phyloP scores from a whole-genome alignment of 1,140 invertebrate genomes.

The Dendrolimus kikuchii region DNA sequence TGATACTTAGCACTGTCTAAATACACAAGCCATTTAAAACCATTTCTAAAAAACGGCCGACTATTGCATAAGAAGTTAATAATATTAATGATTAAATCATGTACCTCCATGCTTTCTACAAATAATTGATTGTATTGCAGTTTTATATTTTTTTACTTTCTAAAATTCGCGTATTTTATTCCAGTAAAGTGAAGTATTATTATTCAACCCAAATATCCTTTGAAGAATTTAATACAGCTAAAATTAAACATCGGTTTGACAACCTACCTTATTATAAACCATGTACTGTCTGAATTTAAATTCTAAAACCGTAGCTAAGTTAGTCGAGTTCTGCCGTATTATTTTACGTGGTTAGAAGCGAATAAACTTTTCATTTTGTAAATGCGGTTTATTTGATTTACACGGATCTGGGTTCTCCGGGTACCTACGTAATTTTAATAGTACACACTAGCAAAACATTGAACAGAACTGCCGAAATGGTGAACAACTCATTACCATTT shows the following conservation, averaged over 20 bases:
- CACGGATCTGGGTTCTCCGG: constrained; percentile 12
- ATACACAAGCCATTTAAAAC: too few species aligned
- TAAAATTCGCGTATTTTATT: too few species aligned
- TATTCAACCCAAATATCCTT: constrained; percentile 6
- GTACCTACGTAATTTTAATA: constrained; percentile 15
- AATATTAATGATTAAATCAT: too few species aligned
- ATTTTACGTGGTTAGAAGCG: constrained; percentile 22
- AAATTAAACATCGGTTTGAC: constrained; percentile 4
- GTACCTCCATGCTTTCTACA: too few species aligned
- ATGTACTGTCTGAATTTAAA: constrained; percentile 16
- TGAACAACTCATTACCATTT: constrained; percentile 5
- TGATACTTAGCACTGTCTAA: too few species aligned
- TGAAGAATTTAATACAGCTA: constrained; percentile 3
- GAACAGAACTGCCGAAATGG: constrained; percentile 8
- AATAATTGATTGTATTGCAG: too few species aligned
- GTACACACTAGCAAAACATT: constrained; percentile 12
- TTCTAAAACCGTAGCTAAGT: constrained; percentile 21
- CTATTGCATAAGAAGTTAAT: too few species aligned
- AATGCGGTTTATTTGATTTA: constrained; percentile 28
- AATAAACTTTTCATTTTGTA: constrained; percentile 25
- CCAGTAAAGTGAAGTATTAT: constrained; percentile 3
- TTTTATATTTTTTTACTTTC: too few species aligned
- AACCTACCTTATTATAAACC: constrained; percentile 4
- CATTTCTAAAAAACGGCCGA: too few species aligned
- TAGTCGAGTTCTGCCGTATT: constrained; percentile 21